Percentiles rank a stretch among this genome's conserved stretches.
These are phyloP conservation scores for Tylochromis polylepis DNA, from an alignment of 2,113 vertebrate genomes.

Conservation along the genomic window DNA sequence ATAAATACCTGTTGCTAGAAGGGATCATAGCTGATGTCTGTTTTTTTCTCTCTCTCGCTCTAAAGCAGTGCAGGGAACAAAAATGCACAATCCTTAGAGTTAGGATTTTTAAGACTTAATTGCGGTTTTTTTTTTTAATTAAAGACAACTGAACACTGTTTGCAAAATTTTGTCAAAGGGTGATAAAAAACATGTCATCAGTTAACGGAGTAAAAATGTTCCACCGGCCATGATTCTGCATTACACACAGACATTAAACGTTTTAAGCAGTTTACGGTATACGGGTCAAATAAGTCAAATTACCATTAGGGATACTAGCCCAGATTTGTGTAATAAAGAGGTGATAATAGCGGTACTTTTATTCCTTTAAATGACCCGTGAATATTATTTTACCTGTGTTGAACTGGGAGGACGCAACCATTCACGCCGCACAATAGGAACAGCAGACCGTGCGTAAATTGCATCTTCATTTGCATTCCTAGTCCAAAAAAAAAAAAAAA, in stretches of 20 bases:
- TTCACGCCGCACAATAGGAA: slow-evolving; percentile 72
- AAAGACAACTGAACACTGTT: background rate
- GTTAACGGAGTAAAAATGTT: background rate
- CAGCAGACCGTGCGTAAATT: slow-evolving; percentile 75
- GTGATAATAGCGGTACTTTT: slow-evolving; percentile 49
- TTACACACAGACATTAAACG: slow-evolving; percentile 8
- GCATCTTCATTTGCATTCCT: slow-evolving; percentile 78
- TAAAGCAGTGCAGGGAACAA: background rate
- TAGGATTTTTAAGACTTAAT: background rate
- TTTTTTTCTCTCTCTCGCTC: fast-evolving
- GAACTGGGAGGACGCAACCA: slow-evolving; percentile 66
- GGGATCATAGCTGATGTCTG: background rate
- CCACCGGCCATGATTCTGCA: background rate
- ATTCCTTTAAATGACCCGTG: slow-evolving; percentile 70
- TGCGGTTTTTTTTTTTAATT: fast-evolving
- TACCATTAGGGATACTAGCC: slow-evolving; percentile 6
- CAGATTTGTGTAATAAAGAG: slow-evolving; percentile 43
- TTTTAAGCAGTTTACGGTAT: background rate
- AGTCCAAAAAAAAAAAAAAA: slow-evolving; percentile 32
- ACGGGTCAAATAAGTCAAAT: slow-evolving; percentile 44
- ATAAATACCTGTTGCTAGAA: slow-evolving; percentile 22
- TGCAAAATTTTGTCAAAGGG: background rate
- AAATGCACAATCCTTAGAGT: background rate
- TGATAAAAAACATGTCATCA: background rate
- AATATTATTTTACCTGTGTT: slow-evolving; percentile 76